These are phyloP conservation scores for Aselliscus stoliczkanus DNA, from an alignment of 2,797 vertebrate genomes.

Conservation along the genomic window DNA sequence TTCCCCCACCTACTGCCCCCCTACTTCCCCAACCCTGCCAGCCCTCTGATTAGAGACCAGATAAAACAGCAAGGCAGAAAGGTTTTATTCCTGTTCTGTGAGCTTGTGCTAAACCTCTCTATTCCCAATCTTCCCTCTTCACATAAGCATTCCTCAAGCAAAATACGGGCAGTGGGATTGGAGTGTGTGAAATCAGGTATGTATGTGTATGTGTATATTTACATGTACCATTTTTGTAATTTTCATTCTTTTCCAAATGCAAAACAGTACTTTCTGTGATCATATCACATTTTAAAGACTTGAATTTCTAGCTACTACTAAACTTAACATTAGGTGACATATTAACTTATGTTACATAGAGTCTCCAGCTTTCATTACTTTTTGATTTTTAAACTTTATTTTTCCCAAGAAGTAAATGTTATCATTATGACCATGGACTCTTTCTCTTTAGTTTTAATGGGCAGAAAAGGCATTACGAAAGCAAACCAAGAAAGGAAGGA, in stretches of 20 bases:
- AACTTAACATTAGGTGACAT: slow-evolving; percentile 14
- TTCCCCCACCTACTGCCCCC: no score
- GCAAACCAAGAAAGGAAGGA: slow-evolving; percentile 15
- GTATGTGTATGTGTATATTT: neutral
- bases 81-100: slow-evolving; percentile 62
- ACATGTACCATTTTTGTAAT: neutral
- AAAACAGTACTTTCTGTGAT: slow-evolving; percentile 58
- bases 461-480: neutral
- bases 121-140: neutral
- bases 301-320: slow-evolving; percentile 45
- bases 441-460: neutral
- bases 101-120: slow-evolving; percentile 31
- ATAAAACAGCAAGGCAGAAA: slow-evolving; percentile 54
- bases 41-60: neutral
- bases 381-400: neutral
- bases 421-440: neutral
- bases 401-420: neutral
- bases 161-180: neutral
- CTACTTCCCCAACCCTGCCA: no score
- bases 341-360: neutral
- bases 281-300: slow-evolving; percentile 71
- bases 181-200: neutral
- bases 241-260: slow-evolving; percentile 56
- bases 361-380: neutral
- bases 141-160: neutral